Percentiles rank a stretch among this genome's conserved stretches.
These are phyloP conservation scores for Pectinophora gossypiella DNA, from an alignment of 1,140 invertebrate species.

Conservation along the genomic window DNA sequence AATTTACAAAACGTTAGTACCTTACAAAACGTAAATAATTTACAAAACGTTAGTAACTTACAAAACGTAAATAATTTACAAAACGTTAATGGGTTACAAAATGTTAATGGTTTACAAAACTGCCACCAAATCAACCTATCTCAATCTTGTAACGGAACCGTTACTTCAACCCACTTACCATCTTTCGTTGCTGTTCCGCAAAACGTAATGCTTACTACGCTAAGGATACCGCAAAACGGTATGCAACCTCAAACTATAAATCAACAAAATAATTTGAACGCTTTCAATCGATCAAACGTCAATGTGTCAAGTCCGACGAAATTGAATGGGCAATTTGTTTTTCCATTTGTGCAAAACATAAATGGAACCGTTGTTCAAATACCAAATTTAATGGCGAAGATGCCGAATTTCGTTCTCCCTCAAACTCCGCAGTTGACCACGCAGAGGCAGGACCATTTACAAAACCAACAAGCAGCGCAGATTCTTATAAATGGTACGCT, in stretches of 20 bases:
- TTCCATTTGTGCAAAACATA: conserved; percentile 70
- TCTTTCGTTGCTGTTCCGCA: conserved; percentile 64
- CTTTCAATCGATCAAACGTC: conserved; percentile 59
- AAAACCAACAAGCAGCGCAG: conserved; percentile 62
- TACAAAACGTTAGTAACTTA: too few relatives aligned
- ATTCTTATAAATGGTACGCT: conserved; percentile 71
- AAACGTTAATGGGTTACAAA: conserved; percentile 39
- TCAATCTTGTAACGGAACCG: conserved; percentile 52
- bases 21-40: too few relatives aligned
- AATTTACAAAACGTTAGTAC: too few relatives aligned
- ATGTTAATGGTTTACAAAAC: conserved; percentile 39
- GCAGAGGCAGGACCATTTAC: conserved; percentile 55
- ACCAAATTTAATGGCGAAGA: conserved; percentile 69
- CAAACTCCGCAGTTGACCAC: conserved; percentile 48
- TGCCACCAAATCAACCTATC: conserved; percentile 60
- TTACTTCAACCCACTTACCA: conserved; percentile 51
- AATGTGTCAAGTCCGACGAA: conserved; percentile 69
- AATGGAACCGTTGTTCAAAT: conserved; percentile 72
- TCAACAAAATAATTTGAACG: conserved; percentile 48
- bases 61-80: too few relatives aligned
- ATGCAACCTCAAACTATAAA: conserved; percentile 49
- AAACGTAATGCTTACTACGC: conserved; percentile 71
- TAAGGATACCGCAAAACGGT: conserved; percentile 71
- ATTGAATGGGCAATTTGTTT: conserved; percentile 68
- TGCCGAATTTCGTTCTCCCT: conserved; percentile 68